Evolutionary conservation across 2,888 invertebrate species (phyloP).

Genomic region (Meandrusa payeni): DNA sequence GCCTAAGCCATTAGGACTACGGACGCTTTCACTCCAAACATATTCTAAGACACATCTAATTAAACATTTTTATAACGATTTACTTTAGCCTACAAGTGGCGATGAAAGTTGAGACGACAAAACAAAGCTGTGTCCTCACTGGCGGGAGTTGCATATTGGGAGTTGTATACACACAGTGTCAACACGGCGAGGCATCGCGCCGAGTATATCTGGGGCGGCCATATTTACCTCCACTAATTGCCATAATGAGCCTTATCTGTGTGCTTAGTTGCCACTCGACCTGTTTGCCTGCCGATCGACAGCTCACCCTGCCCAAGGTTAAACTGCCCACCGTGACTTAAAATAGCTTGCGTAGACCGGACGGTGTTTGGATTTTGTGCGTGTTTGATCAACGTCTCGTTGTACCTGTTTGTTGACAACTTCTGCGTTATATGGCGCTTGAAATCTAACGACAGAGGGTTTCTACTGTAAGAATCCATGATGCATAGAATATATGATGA

Average conservation of each 20-base stretch:
- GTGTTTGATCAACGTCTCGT: no score
- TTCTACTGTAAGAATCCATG: no score
- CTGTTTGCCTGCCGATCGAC: slow-evolving; percentile 51
- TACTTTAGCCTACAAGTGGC: neutral
- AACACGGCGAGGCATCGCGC: slow-evolving; percentile 30
- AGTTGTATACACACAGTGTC: slow-evolving; percentile 35
- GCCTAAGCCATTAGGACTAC: no score
- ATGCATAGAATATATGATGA: no score
- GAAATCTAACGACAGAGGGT: no score
- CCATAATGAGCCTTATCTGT: slow-evolving; percentile 71
- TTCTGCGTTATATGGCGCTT: no score
- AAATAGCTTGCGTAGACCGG: slow-evolving; percentile 12
- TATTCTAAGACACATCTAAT: no score
- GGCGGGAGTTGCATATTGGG: slow-evolving; percentile 12
- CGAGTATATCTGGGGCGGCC: slow-evolving; percentile 55
- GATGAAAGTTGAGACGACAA: neutral
- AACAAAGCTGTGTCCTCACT: slow-evolving; percentile 22
- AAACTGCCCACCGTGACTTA: slow-evolving; percentile 25
- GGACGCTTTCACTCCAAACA: no score
- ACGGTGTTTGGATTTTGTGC: slow-evolving; percentile 2
- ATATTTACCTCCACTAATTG: slow-evolving; percentile 72
- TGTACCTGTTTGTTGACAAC: no score
- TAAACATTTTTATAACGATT: neutral
- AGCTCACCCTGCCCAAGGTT: slow-evolving; percentile 50
- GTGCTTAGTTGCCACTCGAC: slow-evolving; percentile 53